These are phyloP conservation scores for Dryomyza anilis DNA, from an alignment of 2,888 invertebrate species.

Conservation along the genomic window DNA sequence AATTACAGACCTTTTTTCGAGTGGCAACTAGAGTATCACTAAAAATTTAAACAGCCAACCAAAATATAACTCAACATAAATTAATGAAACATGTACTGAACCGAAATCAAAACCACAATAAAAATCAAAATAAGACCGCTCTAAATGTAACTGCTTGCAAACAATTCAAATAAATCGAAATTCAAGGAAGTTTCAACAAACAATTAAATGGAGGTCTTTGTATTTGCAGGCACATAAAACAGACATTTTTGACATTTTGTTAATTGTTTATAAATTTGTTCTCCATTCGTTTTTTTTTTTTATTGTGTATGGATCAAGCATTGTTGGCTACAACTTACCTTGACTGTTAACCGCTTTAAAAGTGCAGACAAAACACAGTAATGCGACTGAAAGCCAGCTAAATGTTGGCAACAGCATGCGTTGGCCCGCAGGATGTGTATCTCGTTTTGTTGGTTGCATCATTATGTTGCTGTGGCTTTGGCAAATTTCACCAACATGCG, in stretches of 20 bases:
- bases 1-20: not conserved
- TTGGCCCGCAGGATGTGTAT: not conserved
- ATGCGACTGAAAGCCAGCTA: not conserved
- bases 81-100: not conserved
- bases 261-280: too few species aligned
- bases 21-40: not conserved
- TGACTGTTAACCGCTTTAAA: constrained; percentile 30
- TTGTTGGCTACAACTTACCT: constrained; percentile 30
- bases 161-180: too few species aligned
- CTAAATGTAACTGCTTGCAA: too few species aligned
- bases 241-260: not conserved
- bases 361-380: constrained; percentile 21
- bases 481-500: constrained; percentile 31
- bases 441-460: not conserved
- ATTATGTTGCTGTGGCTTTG: constrained; percentile 2
- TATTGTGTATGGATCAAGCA: too few species aligned
- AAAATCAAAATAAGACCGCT: too few species aligned
- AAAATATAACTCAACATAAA: not conserved
- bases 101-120: not conserved
- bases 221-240: too few species aligned
- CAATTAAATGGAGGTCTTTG: too few species aligned
- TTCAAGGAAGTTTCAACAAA: not conserved
- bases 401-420: not conserved
- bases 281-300: too few species aligned
- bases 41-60: not conserved